Evolutionary conservation across 2,113 vertebrate species (phyloP), one percentile per base, ranked within the genome.

Genomic region (Thalassarche chlororhynchos): DNA sequence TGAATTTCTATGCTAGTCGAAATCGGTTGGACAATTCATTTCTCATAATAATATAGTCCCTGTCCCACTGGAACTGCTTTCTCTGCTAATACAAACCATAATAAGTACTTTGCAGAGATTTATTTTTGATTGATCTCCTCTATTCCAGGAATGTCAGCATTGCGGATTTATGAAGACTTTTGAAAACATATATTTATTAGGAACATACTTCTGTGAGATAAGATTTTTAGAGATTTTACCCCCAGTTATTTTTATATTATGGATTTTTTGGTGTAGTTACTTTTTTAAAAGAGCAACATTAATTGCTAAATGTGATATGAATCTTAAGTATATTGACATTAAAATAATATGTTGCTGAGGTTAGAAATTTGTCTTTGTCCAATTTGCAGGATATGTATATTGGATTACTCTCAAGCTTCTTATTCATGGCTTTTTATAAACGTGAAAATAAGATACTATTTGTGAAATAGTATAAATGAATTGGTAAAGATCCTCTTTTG

Each of bases 171-270:
- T 70, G 62, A 86, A 72, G 83, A 88, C 29, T 77, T 95, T 47
- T 26, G 17, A 93, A 95, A 96, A 76, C 9, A 61, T 14, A 19
- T 14, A 72, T 90, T 91, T 86, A 88, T 96, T 94, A 90, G 88
- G 96, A 95, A 83, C 62, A 75, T 86, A 62, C 12, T 92, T 94
- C 11, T 68, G 29, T 78, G 46, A 93, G 46, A 51, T 42, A 75
- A 64, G 38, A 11, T 32, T 84, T 90, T 85, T 69, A 69, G 55
- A 32, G 32, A 52, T 81, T 87, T 95, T 81, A 62, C 34, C 82
- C 75, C 36, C 62, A 51, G n/a, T 58, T 95, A 65, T 68, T 61
- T 94, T 23, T 36, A 31, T 70, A 10, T 55, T 78, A 32, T 8
- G 12, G 9, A 46, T 58, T 77, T 82, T 87, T 86, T 14, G 0